Percentiles rank a stretch among this genome's conserved stretches.
Evolutionary conservation across 2,888 invertebrate genomes (phyloP).

Genomic region (Panzeria rudis): DNA sequence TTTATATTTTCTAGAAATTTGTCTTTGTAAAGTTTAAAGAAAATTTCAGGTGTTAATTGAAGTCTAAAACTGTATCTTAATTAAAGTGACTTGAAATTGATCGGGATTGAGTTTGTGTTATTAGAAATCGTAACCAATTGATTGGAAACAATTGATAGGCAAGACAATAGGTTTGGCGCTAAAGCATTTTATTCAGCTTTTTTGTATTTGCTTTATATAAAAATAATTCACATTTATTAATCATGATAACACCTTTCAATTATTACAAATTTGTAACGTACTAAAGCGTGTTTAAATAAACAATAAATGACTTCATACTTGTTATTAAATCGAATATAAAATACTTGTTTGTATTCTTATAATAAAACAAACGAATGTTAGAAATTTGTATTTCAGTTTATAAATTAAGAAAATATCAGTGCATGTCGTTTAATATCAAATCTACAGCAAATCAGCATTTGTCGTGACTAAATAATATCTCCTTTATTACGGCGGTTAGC

Average conservation of each 20-base stretch:
- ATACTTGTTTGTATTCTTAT: constrained; percentile 17
- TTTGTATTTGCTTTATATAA: not conserved
- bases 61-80: constrained; percentile 15
- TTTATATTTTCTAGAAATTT: not conserved
- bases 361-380: constrained; percentile 12
- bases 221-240: constrained; percentile 51
- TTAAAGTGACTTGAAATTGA: constrained; percentile 20
- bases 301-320: constrained; percentile 67
- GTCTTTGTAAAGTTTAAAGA: not conserved
- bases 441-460: constrained; percentile 46
- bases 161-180: constrained; percentile 57
- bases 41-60: constrained; percentile 26
- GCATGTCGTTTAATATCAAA: constrained; percentile 37
- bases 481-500: not conserved
- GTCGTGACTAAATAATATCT: constrained; percentile 62
- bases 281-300: constrained; percentile 50
- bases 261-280: constrained; percentile 67
- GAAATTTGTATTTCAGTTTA: not conserved
- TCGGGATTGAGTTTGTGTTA: not conserved
- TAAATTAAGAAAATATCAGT: constrained; percentile 45
- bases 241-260: constrained; percentile 69
- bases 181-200: not conserved
- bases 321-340: constrained; percentile 47
- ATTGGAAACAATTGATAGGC: constrained; percentile 33
- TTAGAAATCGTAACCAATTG: constrained; percentile 53